Evolutionary conservation across 2,797 vertebrate genomes (phyloP), one percentile per base, ranked within the genome.

Genomic region (Oreonectes daqikongensis): DNA sequence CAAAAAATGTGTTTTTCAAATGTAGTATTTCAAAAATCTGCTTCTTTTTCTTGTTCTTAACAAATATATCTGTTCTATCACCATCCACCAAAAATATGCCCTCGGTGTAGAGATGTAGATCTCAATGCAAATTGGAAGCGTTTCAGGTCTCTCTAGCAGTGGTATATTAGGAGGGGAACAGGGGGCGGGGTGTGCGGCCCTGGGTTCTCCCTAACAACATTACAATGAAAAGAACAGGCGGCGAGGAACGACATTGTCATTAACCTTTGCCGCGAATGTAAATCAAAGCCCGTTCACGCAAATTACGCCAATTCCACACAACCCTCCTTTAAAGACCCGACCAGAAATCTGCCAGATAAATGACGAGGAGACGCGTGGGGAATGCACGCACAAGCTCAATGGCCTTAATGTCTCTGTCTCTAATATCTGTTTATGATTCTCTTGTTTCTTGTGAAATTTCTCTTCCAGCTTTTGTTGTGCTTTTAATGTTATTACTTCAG

Each of bases 221-320:
- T 92, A 94, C 91, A 94, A 94, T 92, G 91, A 93, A 89, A 88
- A 89, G 91, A 95, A 93, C 92, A 92, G 91, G 91, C 89, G n/a
- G 86, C 86, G 88, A 88, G 88, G 91, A 94, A 90, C 89, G 91
- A 92, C 93, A 89, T 88, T 84, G 84, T 93, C 92, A 94, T 95
- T 95, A 95, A 95, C 94, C 94, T 95, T 92, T 93, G 90, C 83
- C 91, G 90, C 86, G 85, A 88, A 90, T 86, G 93, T 94, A 94
- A 95, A 95, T 95, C 94, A 94, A 89, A 84, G 87, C 82, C 89
- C 87, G 90, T 91, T 92, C 91, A 91, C 86, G 79, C 90, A 92
- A 94, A 94, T 94, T 93, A 93, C 89, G 89, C 88, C 89, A 70
- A 69, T 92, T 93, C 90, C 87, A 89, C 90, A 75, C 81, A 67